Conservation (phyloP, 2,113 vertebrate genomes). For the Otus sunia region DNA sequence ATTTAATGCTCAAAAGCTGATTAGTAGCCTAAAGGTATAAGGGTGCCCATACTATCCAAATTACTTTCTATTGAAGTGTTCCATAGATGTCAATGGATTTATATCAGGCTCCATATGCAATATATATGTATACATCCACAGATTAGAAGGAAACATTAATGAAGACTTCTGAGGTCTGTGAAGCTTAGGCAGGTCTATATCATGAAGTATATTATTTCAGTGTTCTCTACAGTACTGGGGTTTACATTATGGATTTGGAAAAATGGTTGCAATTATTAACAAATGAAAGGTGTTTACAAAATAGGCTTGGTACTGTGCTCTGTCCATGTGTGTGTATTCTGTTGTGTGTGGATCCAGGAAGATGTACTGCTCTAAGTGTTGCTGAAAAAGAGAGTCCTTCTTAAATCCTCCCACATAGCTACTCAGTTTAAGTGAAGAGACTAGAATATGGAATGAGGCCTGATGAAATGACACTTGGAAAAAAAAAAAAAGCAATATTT, state of each 20-base stretch:
- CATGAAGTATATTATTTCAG: neutral
- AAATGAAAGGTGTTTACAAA: neutral
- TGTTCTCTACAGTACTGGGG: neutral
- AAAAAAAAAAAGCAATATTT: neutral
- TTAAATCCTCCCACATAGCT: neutral
- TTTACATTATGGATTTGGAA: neutral
- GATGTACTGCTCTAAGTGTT: neutral
- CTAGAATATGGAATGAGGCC: neutral
- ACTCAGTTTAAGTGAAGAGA: neutral
- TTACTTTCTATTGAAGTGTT: neutral
- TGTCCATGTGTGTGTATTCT: neutral
- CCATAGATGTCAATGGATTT: neutral
- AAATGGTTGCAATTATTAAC: neutral
- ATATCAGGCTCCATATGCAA: neutral
- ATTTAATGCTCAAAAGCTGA: neutral
- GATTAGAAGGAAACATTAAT: neutral
- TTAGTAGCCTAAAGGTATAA: constrained; percentile 18
- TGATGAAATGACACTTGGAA: neutral
- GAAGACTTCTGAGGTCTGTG: neutral
- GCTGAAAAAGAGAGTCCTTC: neutral
- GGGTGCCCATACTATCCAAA: neutral
- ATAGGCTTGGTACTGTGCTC: neutral
- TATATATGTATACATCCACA: neutral
- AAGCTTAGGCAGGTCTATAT: neutral
- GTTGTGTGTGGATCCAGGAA: neutral